Conservation (phyloP, 2,888 invertebrate genomes). For the Leucophenga montana region DNA sequence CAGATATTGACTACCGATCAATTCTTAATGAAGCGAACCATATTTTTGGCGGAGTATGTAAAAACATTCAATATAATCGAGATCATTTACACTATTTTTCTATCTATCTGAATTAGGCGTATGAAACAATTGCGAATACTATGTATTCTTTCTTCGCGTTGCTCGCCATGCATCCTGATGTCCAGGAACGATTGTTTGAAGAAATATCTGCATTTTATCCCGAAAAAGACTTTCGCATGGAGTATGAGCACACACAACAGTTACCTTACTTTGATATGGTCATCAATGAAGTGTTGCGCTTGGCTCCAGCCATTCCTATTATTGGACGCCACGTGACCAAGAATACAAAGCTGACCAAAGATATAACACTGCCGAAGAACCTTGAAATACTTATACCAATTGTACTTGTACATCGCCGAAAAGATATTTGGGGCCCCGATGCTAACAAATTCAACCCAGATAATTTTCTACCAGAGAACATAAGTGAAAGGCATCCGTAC, state of each 20-base stretch:
- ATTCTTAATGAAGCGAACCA: background rate
- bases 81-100: background rate
- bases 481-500: conserved; percentile 48
- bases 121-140: conserved; percentile 9
- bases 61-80: no score
- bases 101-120: background rate
- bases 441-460: conserved; percentile 52
- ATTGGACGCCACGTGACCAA: conserved; percentile 46
- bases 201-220: conserved; percentile 16
- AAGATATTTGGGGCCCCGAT: conserved; percentile 54
- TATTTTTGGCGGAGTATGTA: background rate
- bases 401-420: conserved; percentile 48
- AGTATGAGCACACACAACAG: conserved; percentile 26
- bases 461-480: conserved; percentile 50
- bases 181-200: conserved; percentile 16
- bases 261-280: conserved; percentile 56
- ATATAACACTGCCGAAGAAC: conserved; percentile 45
- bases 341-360: conserved; percentile 40
- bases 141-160: background rate
- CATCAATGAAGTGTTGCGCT: conserved; percentile 52
- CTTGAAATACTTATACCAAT: conserved; percentile 45
- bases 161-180: conserved; percentile 13
- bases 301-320: conserved; percentile 50
- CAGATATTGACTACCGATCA: background rate
- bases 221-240: conserved; percentile 14